Percentiles rank a stretch among this genome's conserved stretches.
Conservation (phyloP, 2,888 invertebrate species). For the Thumatha senex region DNA sequence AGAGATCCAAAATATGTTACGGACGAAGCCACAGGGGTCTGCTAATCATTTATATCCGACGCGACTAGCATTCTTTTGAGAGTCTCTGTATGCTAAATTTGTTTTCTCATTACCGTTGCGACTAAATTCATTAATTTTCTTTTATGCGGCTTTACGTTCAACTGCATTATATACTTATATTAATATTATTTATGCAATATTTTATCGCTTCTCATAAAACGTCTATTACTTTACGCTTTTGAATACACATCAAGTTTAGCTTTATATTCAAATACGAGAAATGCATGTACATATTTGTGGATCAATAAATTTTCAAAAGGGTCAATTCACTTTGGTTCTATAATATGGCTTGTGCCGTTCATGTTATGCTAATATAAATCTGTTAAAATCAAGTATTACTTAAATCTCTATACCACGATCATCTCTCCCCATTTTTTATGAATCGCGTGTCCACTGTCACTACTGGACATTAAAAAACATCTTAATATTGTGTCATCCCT, state of each 20-base stretch:
- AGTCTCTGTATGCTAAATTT: conserved; percentile 32
- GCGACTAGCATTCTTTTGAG: conserved; percentile 36
- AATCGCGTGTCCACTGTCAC: conserved; percentile 39
- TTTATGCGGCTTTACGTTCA: conserved; percentile 2
- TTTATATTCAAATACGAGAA: conserved; percentile 2
- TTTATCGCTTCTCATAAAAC: conserved; percentile 8
- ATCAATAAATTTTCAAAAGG: conserved; percentile 11
- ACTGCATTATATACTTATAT: conserved; percentile 8
- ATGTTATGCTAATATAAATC: conserved; percentile 34
- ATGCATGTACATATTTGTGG: conserved; percentile 3
- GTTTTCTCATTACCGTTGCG: conserved; percentile 30
- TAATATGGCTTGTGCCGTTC: conserved; percentile 21
- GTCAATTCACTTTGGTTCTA: conserved; percentile 1
- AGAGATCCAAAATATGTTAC: too few relatives aligned
- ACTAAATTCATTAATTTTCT: conserved; percentile 18
- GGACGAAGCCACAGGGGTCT: too few relatives aligned
- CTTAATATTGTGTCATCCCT: conserved; percentile 39
- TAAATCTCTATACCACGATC: conserved; percentile 25
- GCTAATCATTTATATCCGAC: conserved; percentile 34
- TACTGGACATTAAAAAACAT: conserved; percentile 39
- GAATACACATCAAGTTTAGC: not conserved
- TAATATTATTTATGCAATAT: conserved; percentile 14
- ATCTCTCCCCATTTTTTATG: conserved; percentile 37
- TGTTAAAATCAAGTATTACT: conserved; percentile 26
- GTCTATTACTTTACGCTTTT: conserved; percentile 3